Evolutionary conservation across 2,888 invertebrate species (phyloP), one percentile per base, ranked within the genome.

Genomic region (Lomographa bimaculata): DNA sequence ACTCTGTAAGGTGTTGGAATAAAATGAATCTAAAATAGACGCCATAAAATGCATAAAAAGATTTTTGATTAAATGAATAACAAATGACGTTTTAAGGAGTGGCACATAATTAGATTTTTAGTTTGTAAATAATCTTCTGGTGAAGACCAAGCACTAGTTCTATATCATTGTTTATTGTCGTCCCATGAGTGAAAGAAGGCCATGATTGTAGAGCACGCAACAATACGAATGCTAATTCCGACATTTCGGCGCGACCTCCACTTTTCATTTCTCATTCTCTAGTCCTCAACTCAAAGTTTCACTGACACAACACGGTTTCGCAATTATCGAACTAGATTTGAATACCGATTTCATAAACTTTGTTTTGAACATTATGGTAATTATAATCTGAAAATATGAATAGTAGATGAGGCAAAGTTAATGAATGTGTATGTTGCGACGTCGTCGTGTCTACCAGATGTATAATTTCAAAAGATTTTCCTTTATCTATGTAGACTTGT

Each of bases 151-250:
- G 44, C 48, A 50, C 46, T 54, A 25, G 48, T 40, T 42, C 42
- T 45, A 32, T 36, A 19, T 27, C 39, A 47, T 35, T 36, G 36
- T 36, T 38, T 41, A 37, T 24, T 40, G 29, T 36, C 17, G 40
- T 45, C 39, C 26, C 40, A 40, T 28, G 40, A 49, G 46, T 39
- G 46, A 46, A 51, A 46, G 44, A 48, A 51, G 46, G 48, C 44
- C 48, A 36, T 29, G 36, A 30, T 43, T 36, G 24, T 25, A 35
- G 36, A 44, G 38, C 44, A 43, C 33, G 46, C 45, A 53, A 57
- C 71, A 73, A 73, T 71, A 60, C 56, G 54, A 73, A 82, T 81
- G 79, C 62, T 77, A 80, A 83, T 80, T 63, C 63, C 62, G 74
- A 70, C 73, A 77, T 78, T 78, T 71, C 49, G 58, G 50, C 46